phyloP scores from a whole-genome alignment of 2,797 vertebrate species.

The Oreonectes daqikongensis region DNA sequence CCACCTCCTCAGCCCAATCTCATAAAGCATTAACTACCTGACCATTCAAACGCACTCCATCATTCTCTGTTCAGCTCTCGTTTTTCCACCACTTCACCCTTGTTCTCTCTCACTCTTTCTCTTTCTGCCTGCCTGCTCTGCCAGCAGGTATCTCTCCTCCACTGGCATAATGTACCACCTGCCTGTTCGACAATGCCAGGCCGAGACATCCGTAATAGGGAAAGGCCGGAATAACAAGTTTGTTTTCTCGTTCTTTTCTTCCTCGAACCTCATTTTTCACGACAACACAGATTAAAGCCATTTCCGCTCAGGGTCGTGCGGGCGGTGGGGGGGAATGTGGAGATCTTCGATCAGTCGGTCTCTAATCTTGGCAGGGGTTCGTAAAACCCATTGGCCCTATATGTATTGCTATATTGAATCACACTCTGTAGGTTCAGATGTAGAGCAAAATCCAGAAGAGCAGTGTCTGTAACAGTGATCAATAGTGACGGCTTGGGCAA shows the following conservation, averaged over 20 bases:
- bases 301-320: constrained; percentile 37
- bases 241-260: constrained; percentile 41
- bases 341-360: constrained; percentile 57
- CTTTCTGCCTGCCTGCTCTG: constrained; percentile 52
- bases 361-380: constrained; percentile 56
- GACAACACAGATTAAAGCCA: constrained; percentile 57
- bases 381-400: constrained; percentile 52
- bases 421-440: constrained; percentile 28
- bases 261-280: constrained; percentile 58
- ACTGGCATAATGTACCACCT: constrained; percentile 68
- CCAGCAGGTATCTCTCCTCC: constrained; percentile 61
- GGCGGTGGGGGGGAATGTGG: constrained; percentile 14
- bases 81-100: constrained; percentile 48
- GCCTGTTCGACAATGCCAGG: constrained; percentile 65
- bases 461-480: constrained; percentile 2
- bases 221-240: constrained; percentile 59
- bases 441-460: constrained; percentile 29
- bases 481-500: neutral
- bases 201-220: constrained; percentile 59
- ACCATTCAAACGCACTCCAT: constrained; percentile 69
- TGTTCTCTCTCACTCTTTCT: constrained; percentile 47
- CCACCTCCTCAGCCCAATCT: constrained; percentile 61
- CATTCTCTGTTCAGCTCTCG: constrained; percentile 60
- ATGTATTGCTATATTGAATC: constrained; percentile 53
- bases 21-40: constrained; percentile 71